Evolutionary conservation across 2,888 invertebrate species (phyloP).

Genomic region (Agrochola lychnidis): DNA sequence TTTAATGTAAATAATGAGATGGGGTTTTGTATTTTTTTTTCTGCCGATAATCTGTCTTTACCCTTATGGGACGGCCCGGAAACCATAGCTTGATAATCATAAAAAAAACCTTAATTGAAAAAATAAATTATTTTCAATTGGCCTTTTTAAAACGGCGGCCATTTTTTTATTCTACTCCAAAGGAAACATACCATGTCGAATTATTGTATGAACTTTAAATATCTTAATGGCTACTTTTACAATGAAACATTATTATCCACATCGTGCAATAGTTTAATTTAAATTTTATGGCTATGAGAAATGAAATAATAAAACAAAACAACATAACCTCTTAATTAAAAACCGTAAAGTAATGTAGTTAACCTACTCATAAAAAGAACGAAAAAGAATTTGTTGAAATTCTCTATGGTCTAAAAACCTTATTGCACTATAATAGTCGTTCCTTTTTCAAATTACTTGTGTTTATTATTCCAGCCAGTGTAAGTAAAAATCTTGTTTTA

Average conservation of each 20-base stretch:
- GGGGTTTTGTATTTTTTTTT: not conserved
- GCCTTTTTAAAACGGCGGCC: not conserved
- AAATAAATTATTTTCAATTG: not conserved
- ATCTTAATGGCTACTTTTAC: not conserved
- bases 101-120: not conserved
- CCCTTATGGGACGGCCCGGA: too few relatives aligned
- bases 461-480: constrained; percentile 27
- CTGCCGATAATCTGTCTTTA: not conserved
- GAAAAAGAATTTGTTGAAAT: constrained; percentile 28
- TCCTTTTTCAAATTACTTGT: constrained; percentile 24
- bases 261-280: constrained; percentile 10
- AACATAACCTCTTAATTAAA: not conserved
- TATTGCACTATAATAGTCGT: constrained; percentile 16
- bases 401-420: constrained; percentile 36
- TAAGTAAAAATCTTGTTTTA: constrained; percentile 26
- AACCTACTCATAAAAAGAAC: not conserved
- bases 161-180: not conserved
- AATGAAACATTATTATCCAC: not conserved
- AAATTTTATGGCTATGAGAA: not conserved
- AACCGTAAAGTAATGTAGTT: constrained; percentile 1
- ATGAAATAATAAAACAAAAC: constrained; percentile 5
- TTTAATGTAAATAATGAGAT: not conserved
- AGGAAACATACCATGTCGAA: not conserved
- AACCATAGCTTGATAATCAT: not conserved
- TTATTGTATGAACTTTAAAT: not conserved